phyloP scores from a whole-genome alignment of 2,113 vertebrate species.

The Canis aureus region DNA sequence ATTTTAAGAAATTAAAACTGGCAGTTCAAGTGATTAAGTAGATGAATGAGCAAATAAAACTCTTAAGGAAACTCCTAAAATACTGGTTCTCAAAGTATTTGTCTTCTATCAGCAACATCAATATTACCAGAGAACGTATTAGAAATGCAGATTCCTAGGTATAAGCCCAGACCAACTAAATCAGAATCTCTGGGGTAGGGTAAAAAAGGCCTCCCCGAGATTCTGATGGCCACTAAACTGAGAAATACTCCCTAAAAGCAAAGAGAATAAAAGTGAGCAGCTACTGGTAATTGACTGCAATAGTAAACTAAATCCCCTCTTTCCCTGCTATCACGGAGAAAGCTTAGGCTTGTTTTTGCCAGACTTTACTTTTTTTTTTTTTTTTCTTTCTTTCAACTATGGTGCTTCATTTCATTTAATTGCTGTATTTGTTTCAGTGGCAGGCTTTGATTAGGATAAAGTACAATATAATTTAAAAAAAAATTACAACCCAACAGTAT shows the following conservation, averaged over 20 bases:
- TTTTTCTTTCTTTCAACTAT: background rate
- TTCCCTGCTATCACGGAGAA: background rate
- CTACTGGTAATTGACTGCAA: background rate
- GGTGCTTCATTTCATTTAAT: slow-evolving; percentile 4
- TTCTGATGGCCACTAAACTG: slow-evolving; percentile 46
- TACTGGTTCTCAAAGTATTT: background rate
- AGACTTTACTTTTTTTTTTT: no score
- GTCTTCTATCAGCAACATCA: background rate
- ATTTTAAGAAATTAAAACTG: background rate
- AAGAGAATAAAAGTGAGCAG: background rate
- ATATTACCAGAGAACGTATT: background rate
- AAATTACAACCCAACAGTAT: background rate
- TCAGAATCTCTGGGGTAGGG: background rate
- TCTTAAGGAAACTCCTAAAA: background rate
- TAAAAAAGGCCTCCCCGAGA: background rate
- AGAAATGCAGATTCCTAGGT: background rate
- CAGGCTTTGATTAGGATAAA: slow-evolving; percentile 25
- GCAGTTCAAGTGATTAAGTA: background rate
- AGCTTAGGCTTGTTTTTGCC: slow-evolving; percentile 40
- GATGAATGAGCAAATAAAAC: background rate
- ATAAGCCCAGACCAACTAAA: background rate
- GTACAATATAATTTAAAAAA: slow-evolving; percentile 9
- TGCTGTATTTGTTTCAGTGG: slow-evolving; percentile 14
- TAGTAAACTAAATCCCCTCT: background rate
- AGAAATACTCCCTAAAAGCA: background rate